These are phyloP conservation scores for Proales similis DNA, from an alignment of 1,140 invertebrate species.

Conservation along the genomic window DNA sequence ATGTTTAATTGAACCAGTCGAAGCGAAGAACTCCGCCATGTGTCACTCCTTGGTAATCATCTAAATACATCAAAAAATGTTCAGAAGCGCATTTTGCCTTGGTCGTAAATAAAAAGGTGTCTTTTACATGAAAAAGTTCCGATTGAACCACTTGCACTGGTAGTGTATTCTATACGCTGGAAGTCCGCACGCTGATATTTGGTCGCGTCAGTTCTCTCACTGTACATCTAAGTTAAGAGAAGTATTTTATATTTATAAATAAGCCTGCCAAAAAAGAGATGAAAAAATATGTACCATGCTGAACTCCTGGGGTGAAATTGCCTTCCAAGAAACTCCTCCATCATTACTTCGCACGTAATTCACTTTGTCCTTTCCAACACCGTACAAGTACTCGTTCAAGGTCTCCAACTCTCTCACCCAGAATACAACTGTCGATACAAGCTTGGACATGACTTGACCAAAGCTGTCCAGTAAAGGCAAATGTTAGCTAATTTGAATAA, in stretches of 20 bases:
- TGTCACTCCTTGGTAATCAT: background rate
- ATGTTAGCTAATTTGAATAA: background rate
- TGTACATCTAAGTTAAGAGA: slow-evolving; percentile 1
- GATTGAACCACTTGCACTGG: background rate
- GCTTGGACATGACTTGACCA: slow-evolving; percentile 4
- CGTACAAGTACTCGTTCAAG: slow-evolving; percentile 10
- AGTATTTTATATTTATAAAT: background rate
- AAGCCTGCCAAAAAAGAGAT: no score
- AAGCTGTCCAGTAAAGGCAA: no score
- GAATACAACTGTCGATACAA: slow-evolving; percentile 25
- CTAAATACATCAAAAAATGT: background rate
- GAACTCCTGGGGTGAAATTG: slow-evolving; percentile 7
- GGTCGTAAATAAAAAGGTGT: no score
- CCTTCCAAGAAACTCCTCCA: slow-evolving; percentile 17
- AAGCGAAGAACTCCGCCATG: background rate
- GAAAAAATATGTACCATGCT: background rate
- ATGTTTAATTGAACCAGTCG: slow-evolving; percentile 36
- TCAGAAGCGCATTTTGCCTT: background rate
- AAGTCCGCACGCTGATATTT: background rate
- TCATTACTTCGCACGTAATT: slow-evolving; percentile 30
- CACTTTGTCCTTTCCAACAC: slow-evolving; percentile 6
- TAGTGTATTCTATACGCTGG: background rate
- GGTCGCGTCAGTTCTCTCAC: background rate
- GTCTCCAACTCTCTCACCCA: background rate
- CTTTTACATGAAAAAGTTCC: background rate